Percentiles rank a stretch among this genome's conserved stretches.
Evolutionary conservation across 53 echinoderm and acorn worm genomes (phyloP).

Genomic region (Temnopleurus reevesii): DNA sequence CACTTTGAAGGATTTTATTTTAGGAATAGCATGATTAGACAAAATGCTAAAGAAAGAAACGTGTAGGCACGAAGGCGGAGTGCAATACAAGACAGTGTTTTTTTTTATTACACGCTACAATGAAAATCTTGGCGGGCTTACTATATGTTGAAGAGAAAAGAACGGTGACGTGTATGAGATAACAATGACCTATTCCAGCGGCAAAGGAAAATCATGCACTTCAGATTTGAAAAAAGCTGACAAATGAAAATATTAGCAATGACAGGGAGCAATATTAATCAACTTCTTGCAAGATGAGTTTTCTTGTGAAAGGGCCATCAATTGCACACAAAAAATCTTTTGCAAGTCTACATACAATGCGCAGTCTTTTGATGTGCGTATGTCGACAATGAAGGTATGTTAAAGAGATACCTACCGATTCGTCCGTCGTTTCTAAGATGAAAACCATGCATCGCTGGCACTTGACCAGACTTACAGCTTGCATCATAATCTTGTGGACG

Average conservation of each 20-base stretch:
- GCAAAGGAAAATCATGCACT: slow-evolving; percentile 23
- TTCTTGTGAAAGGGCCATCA: background rate
- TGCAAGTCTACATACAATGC: background rate
- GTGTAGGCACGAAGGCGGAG: slow-evolving; percentile 1
- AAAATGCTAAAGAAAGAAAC: slow-evolving; percentile 4
- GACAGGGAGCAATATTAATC: slow-evolving; percentile 18
- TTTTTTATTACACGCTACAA: slow-evolving; percentile 26
- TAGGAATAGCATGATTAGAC: background rate
- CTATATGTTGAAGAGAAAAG: slow-evolving; percentile 3
- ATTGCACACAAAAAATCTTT: background rate
- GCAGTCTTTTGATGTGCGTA: background rate
- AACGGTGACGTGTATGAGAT: slow-evolving; percentile 19
- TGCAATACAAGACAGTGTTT: slow-evolving; percentile 37
- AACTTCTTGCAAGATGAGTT: background rate
- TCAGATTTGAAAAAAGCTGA: background rate
- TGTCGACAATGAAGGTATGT: background rate
- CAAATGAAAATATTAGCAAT: background rate
- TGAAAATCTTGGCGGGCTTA: background rate
- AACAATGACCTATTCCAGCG: slow-evolving; percentile 4
- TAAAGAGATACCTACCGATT: slow-evolving; percentile 69
- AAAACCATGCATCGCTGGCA: slow-evolving; percentile 94
- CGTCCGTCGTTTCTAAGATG: slow-evolving; percentile 83
- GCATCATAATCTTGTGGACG: slow-evolving; percentile 96
- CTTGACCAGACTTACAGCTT: slow-evolving; percentile 88
- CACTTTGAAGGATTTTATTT: background rate